Percentiles rank a stretch among this genome's conserved stretches.
Evolutionary conservation across 2,797 vertebrate genomes (phyloP).

Genomic region (Tokudaia tokunoshimensis): DNA sequence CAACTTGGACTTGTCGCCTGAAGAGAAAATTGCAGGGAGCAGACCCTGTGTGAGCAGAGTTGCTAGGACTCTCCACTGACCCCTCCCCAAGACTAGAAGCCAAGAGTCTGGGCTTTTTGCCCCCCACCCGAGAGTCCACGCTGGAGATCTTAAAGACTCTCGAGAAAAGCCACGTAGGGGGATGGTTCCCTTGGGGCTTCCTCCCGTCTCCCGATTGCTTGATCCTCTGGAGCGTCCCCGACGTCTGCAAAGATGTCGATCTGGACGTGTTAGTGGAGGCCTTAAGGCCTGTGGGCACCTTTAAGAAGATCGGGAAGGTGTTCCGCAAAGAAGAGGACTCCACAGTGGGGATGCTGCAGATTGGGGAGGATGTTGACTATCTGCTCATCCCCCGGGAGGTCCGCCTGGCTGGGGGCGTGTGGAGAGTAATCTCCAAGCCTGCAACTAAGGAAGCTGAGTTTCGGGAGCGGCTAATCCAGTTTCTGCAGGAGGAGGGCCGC

Average conservation of each 20-base stretch:
- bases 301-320: slow-evolving; percentile 82
- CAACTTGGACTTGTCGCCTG: neutral
- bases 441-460: slow-evolving; percentile 80
- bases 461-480: slow-evolving; percentile 78
- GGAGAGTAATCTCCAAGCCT: slow-evolving; percentile 81
- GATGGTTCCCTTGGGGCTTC: slow-evolving; percentile 83
- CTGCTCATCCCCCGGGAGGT: slow-evolving; percentile 78
- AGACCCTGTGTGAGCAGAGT: neutral
- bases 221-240: slow-evolving; percentile 78
- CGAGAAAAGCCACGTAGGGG: slow-evolving; percentile 82
- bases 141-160: slow-evolving; percentile 83
- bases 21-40: neutral
- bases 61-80: neutral
- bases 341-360: slow-evolving; percentile 78
- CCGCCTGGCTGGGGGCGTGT: slow-evolving; percentile 77
- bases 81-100: neutral
- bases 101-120: neutral
- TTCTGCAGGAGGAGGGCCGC: slow-evolving; percentile 81
- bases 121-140: slow-evolving; percentile 26
- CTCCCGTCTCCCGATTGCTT: slow-evolving; percentile 74
- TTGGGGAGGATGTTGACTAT: slow-evolving; percentile 71
- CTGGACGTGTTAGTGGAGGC: slow-evolving; percentile 79
- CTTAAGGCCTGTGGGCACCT: slow-evolving; percentile 78
- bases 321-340: slow-evolving; percentile 77
- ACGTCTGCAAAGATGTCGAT: slow-evolving; percentile 78